Evolutionary conservation across 1,140 invertebrate genomes (phyloP).

Genomic region (Cyclina sinensis): DNA sequence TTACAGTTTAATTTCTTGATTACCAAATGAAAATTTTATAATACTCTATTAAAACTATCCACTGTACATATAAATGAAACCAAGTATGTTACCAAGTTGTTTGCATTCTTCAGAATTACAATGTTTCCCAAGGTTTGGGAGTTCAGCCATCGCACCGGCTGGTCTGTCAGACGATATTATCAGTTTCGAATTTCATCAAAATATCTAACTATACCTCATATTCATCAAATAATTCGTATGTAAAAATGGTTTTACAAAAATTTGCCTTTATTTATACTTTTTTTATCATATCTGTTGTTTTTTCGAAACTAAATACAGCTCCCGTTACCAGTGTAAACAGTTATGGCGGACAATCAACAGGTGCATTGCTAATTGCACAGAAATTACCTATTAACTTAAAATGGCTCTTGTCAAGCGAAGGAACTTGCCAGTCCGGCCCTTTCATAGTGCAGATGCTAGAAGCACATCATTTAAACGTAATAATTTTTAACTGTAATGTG

Average conservation of each 20-base stretch:
- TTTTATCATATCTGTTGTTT: too few relatives aligned
- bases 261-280: too few relatives aligned
- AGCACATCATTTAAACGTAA: conserved; percentile 49
- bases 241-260: too few relatives aligned
- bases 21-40: too few relatives aligned
- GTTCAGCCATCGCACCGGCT: conserved; percentile 74
- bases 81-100: conserved; percentile 72
- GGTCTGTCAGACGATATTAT: too few relatives aligned
- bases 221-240: too few relatives aligned
- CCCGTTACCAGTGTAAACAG: conserved; percentile 74
- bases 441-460: conserved; percentile 54
- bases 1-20: too few relatives aligned
- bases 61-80: too few relatives aligned
- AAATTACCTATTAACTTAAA: not conserved
- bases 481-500: too few relatives aligned
- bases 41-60: too few relatives aligned
- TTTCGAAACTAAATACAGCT: conserved; percentile 66
- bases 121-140: conserved; percentile 78
- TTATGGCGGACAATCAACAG: conserved; percentile 71
- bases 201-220: too few relatives aligned
- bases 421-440: conserved; percentile 17
- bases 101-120: conserved; percentile 75
- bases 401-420: conserved; percentile 70
- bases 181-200: too few relatives aligned
- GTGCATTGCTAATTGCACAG: conserved; percentile 45